Evolutionary conservation across 2,797 vertebrate species (phyloP).

Genomic region (Sitta carolinensis): DNA sequence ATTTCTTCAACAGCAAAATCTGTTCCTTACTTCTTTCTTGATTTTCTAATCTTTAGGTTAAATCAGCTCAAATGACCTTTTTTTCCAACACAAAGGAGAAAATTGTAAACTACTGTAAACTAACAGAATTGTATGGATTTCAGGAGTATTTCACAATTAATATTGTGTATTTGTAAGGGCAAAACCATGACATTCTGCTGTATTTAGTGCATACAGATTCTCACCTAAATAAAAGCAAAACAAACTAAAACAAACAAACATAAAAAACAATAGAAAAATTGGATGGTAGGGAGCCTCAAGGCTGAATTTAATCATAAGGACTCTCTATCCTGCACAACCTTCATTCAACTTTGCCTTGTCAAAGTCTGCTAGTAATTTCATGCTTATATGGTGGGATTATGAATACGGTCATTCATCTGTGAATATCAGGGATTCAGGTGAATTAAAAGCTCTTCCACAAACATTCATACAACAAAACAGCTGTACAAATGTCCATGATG

Average conservation of each 20-base stretch:
- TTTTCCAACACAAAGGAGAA: not conserved
- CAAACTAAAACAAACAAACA: not conserved
- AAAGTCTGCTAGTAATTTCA: conserved; percentile 26
- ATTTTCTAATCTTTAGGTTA: not conserved
- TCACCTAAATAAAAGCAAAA: not conserved
- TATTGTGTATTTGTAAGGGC: not conserved
- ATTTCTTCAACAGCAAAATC: not conserved
- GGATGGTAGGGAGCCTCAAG: not conserved
- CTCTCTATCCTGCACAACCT: conserved; percentile 3
- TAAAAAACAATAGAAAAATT: not conserved
- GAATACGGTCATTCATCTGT: conserved; percentile 22
- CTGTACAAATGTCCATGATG: conserved; percentile 52
- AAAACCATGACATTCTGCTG: not conserved
- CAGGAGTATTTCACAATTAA: not conserved
- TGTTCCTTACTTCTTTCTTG: not conserved
- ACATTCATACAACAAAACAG: conserved; percentile 51
- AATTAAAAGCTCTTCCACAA: conserved; percentile 56
- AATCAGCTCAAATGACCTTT: not conserved
- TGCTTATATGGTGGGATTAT: conserved; percentile 31
- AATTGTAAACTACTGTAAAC: not conserved
- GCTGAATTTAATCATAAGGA: not conserved
- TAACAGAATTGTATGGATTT: not conserved
- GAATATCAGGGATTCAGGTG: conserved; percentile 59
- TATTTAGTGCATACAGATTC: not conserved
- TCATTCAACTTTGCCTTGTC: conserved; percentile 44